A percentile compares a stretch with the other conserved stretches of the same genome.
Evolutionary conservation across 2,797 vertebrate species (phyloP).

Genomic region (Echiichthys vipera): DNA sequence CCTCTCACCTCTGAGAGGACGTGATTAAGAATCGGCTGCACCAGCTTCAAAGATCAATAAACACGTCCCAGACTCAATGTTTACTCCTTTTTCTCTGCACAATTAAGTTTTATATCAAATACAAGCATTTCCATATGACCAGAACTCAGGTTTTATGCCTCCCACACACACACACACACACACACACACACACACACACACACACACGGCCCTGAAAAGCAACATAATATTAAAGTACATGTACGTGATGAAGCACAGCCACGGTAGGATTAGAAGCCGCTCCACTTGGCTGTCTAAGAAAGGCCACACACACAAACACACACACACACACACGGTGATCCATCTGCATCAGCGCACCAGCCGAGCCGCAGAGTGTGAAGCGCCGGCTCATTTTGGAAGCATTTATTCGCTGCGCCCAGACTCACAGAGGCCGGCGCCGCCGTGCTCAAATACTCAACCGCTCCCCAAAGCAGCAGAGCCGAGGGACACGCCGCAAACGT

Average conservation of each 20-base stretch:
- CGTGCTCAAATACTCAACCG: background rate
- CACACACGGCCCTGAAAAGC: background rate
- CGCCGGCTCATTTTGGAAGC: background rate
- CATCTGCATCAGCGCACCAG: slow-evolving; percentile 13
- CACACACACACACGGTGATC: background rate
- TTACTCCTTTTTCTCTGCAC: background rate
- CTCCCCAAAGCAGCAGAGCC: background rate
- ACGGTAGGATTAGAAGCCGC: background rate
- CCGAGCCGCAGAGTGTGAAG: background rate
- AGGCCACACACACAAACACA: too few species aligned
- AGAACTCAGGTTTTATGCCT: background rate
- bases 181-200: too few species aligned
- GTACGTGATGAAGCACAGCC: background rate
- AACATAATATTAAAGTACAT: background rate
- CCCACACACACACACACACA: too few species aligned
- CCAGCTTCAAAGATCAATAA: background rate
- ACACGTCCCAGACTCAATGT: background rate
- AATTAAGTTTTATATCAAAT: background rate
- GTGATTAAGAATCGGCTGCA: background rate
- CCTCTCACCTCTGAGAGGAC: background rate
- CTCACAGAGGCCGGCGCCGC: background rate
- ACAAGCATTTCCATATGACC: background rate
- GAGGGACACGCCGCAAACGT: background rate
- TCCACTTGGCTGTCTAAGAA: background rate
- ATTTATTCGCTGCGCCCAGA: slow-evolving; percentile 13